phyloP scores from a whole-genome alignment of 2,797 vertebrate species.

The Danio choprae region DNA sequence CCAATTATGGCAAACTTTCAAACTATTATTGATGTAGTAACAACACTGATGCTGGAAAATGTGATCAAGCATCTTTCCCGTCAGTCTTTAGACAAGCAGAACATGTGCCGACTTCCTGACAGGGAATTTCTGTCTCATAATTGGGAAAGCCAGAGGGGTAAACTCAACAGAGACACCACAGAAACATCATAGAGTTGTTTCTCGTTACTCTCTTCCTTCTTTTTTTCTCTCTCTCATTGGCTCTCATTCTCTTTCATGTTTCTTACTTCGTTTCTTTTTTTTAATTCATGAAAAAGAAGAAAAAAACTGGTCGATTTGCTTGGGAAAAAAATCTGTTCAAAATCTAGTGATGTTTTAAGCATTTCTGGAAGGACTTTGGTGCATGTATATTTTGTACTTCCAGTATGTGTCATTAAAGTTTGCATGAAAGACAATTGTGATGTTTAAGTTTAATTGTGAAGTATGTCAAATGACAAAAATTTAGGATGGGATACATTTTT shows the following conservation, averaged over 20 bases:
- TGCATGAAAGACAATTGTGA: no score
- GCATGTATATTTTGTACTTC: neutral
- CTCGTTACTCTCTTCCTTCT: neutral
- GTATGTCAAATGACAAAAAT: no score
- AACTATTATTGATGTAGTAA: conserved; percentile 10
- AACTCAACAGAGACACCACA: conserved; percentile 47
- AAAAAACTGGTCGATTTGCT: neutral
- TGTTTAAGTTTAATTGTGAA: no score
- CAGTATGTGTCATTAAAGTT: no score
- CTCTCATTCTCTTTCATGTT: neutral
- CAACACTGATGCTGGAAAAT: conserved; percentile 11
- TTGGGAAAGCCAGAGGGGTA: conserved; percentile 52
- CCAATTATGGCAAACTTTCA: neutral
- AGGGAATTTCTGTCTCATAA: conserved; percentile 44
- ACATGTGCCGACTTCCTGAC: conserved; percentile 37
- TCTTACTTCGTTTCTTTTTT: neutral
- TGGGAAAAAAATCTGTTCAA: neutral
- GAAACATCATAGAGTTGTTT: conserved; percentile 1
- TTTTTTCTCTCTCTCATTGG: neutral
- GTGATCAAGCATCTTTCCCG: conserved; percentile 44
- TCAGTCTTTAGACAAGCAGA: conserved; percentile 19
- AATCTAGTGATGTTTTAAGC: neutral
- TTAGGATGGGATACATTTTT: no score
- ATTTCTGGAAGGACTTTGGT: neutral
- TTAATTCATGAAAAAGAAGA: neutral